Conservation (phyloP, 1,140 invertebrate species). For the Octopus sinensis region DNA sequence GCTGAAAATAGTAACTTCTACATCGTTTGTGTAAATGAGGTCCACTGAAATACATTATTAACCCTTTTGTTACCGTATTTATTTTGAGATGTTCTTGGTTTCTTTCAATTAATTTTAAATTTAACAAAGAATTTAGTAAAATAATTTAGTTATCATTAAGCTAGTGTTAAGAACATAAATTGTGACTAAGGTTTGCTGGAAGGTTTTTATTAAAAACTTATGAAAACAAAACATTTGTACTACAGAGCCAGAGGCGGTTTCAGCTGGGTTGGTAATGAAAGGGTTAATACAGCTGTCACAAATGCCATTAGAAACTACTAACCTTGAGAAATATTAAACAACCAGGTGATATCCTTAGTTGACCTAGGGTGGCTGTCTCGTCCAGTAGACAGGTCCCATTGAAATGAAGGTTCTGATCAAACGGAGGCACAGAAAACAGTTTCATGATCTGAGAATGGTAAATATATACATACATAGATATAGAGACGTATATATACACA, state of each 20-base stretch:
- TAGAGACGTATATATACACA: too few relatives aligned
- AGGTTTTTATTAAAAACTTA: not conserved
- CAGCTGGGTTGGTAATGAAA: not conserved
- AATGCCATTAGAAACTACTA: constrained; percentile 1
- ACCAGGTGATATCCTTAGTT: constrained; percentile 57
- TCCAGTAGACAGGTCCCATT: constrained; percentile 53
- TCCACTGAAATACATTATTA: too few relatives aligned
- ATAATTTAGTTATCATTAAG: not conserved
- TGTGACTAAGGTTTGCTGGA: not conserved
- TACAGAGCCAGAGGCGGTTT: not conserved
- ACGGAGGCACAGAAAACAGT: constrained; percentile 59
- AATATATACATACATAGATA: constrained; percentile 15
- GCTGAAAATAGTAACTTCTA: too few relatives aligned
- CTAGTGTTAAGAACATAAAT: not conserved
- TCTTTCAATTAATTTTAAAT: too few relatives aligned
- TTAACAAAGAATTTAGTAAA: too few relatives aligned
- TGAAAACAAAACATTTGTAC: not conserved
- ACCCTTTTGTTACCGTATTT: too few relatives aligned
- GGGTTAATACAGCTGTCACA: not conserved
- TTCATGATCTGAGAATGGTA: constrained; percentile 56
- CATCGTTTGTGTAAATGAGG: too few relatives aligned
- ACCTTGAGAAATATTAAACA: constrained; percentile 59
- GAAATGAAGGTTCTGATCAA: constrained; percentile 60
- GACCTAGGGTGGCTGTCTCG: constrained; percentile 52
- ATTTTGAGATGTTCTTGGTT: too few relatives aligned